Base-by-base conservation (phyloP, 2,888 invertebrate genomes). In the Microchrysa polita region DNA sequence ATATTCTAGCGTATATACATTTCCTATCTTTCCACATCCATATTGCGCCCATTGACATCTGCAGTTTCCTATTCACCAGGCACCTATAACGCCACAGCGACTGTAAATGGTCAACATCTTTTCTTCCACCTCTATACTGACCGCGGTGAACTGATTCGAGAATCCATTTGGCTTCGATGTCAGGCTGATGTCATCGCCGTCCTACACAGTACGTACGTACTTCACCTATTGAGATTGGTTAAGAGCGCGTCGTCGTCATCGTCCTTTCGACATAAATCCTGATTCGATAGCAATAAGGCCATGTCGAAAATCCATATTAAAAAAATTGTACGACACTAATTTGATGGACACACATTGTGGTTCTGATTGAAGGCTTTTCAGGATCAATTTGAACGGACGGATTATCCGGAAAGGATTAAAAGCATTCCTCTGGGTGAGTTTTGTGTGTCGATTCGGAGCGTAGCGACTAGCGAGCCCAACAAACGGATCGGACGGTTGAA, bases 341-440 rank as follows among this genome's bases (percentile, higher is more conserved):
- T 69, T 69, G 69, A 69, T 69, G 44, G 69, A 69, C 55, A 69
- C 57, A 69, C 69, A 69, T 69, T 69, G 69, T 69, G 57, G 69
- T 69, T 20, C 40, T 69, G 69, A 57, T 69, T 57, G 69, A 69
- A 55, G 57, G 57, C 55, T 69, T 55, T 55, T 23, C 55, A 55
- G 69, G 69, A 69, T 69, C 69, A 69, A 69, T 69, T 69, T 69
- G 57, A 57, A 69, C 69, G 55, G 55, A 55, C 42, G 69, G 69
- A 69, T 69, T 69, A 69, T 69, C 65, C 55, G 57, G 69, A 69
- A 55, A 55, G 69, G 69, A 69, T 69, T 69, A 65, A 65, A 34
- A 65, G 20, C 20, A 44, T 65, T 34, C 65, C 22, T 69, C 9
- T n/a, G 20, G 20, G 27, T 23, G n/a, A 10, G 2, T 27, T 27